A percentile compares a stretch with the other conserved stretches of the same genome.
phyloP scores from a whole-genome alignment of 2,113 vertebrate genomes.

The Nesospiza acunhae region DNA sequence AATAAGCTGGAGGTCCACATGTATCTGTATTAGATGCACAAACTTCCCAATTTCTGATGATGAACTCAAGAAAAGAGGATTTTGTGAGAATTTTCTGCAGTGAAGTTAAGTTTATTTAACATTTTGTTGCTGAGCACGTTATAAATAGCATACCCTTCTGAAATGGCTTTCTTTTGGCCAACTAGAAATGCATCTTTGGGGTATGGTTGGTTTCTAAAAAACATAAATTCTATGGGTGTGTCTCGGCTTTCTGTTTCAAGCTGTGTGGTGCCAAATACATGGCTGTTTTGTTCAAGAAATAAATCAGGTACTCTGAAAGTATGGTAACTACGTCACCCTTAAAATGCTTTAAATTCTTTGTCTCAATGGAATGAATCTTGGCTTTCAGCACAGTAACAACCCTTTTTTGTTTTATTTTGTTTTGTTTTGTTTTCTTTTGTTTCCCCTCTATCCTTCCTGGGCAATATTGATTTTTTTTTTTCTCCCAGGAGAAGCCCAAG shows the following conservation, averaged over 20 bases:
- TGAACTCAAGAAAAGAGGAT: background rate
- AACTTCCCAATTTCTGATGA: background rate
- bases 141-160: background rate
- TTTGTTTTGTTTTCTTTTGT: background rate
- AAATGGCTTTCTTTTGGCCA: background rate
- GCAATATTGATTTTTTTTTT: background rate
- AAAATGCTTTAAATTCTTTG: background rate
- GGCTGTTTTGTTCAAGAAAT: background rate
- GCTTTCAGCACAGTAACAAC: background rate
- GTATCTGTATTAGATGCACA: background rate
- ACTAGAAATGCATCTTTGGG: background rate
- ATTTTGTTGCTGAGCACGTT: background rate
- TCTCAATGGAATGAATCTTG: background rate
- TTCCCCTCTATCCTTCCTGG: accelerated
- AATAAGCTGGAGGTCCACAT: background rate
- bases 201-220: background rate
- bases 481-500: background rate
- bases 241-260: background rate
- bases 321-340: background rate
- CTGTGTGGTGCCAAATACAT: background rate
- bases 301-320: background rate
- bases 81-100: background rate
- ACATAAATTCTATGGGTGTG: background rate
- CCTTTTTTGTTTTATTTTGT: background rate
- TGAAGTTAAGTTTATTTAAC: background rate